phyloP scores from a whole-genome alignment of 2,113 vertebrate species.

The Fulmarus glacialis region DNA sequence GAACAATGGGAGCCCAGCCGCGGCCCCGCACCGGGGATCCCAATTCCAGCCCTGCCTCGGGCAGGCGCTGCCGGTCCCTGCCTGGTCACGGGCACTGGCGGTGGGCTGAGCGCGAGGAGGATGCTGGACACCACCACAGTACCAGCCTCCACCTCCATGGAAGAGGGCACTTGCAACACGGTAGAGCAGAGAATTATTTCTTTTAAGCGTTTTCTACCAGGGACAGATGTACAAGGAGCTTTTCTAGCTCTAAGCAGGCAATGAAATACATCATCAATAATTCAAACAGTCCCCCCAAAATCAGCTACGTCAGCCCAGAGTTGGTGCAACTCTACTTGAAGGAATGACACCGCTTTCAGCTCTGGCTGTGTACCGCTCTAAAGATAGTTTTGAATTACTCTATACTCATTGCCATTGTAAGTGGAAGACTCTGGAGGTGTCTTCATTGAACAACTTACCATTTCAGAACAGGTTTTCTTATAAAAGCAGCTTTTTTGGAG shows the following conservation, averaged over 20 bases:
- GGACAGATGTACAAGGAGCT: not conserved
- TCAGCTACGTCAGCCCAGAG: not conserved
- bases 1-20: conserved; percentile 77
- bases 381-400: not conserved
- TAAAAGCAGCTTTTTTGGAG: not conserved
- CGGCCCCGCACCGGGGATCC: not conserved
- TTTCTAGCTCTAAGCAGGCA: not conserved
- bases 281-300: not conserved
- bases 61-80: not conserved
- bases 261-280: not conserved
- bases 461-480: not conserved
- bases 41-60: not conserved
- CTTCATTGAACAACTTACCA: not conserved
- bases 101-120: not conserved
- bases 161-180: not conserved
- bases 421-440: not conserved
- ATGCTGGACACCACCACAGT: not conserved
- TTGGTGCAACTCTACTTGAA: not conserved
- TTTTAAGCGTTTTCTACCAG: not conserved
- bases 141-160: not conserved
- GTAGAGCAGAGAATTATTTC: not conserved
- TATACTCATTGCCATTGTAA: not conserved
- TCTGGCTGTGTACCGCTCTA: not conserved
- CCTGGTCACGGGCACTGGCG: accelerated
- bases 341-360: not conserved